Evolutionary conservation across 2,888 invertebrate genomes (phyloP).

Genomic region (Kuschelorhynchus macadamiae): DNA sequence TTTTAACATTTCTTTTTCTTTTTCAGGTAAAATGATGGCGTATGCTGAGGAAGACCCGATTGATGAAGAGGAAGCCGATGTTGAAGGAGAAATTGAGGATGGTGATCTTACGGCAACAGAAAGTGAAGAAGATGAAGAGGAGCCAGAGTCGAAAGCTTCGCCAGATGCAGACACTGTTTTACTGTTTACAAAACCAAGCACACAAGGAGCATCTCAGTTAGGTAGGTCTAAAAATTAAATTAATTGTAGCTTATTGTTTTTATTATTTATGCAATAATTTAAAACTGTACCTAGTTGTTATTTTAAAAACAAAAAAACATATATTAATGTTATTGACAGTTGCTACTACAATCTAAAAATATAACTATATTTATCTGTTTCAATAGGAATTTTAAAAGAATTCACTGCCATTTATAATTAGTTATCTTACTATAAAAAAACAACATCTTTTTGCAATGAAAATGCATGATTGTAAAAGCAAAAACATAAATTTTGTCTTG

Average conservation of each 20-base stretch:
- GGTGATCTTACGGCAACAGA: slow-evolving; percentile 68
- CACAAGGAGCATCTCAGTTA: slow-evolving; percentile 75
- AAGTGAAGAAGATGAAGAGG: slow-evolving; percentile 74
- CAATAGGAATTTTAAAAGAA: too few relatives aligned
- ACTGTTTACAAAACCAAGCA: slow-evolving; percentile 86
- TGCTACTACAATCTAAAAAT: too few relatives aligned
- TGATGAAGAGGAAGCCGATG: slow-evolving; percentile 80
- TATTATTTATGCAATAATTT: neutral
- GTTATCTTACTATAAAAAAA: too few relatives aligned
- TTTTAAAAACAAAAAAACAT: too few relatives aligned
- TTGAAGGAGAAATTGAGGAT: slow-evolving; percentile 77
- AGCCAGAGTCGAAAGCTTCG: slow-evolving; percentile 81
- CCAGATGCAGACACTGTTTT: slow-evolving; percentile 93
- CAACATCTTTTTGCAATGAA: too few relatives aligned
- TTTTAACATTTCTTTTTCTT: slow-evolving; percentile 10
- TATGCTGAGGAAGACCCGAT: slow-evolving; percentile 79
- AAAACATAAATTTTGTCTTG: too few relatives aligned
- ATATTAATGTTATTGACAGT: too few relatives aligned
- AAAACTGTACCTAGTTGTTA: too few relatives aligned
- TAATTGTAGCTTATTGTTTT: neutral
- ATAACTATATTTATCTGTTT: too few relatives aligned
- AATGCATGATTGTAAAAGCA: too few relatives aligned
- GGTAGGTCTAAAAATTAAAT: too few relatives aligned
- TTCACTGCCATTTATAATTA: too few relatives aligned
- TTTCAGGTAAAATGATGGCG: slow-evolving; percentile 70